Evolutionary conservation across 2,797 vertebrate species (phyloP), one percentile per base, ranked within the genome.

Genomic region (Natrix natrix): DNA sequence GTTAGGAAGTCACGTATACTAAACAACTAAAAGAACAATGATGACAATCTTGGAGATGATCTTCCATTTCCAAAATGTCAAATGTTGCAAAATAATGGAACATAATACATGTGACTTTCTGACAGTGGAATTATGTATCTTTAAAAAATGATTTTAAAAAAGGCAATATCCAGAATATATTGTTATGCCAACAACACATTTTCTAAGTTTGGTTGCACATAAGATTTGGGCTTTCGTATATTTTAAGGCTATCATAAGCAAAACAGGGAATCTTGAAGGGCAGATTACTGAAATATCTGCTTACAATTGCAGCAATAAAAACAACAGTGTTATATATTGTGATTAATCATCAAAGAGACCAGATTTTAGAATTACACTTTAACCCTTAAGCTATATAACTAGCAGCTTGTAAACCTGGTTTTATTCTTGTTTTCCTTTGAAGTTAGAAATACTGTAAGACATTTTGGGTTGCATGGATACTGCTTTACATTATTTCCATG

Each of bases 361-460:
- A 90, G 94, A 88, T 55, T 90, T 43, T 26, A 93, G 92, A 94
- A 94, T 92, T 94, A 86, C 2, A 63, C 69, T 94, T 93, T 88
- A 59, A 92, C 87, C 69, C 52, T 57, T 86, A 6, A 43, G 61
- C 96, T 95, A 89, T 59, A 92, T 89, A 83, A 92, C 74, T 5
- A 88, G 1, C 48, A 94, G 14, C 43, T 37, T 61, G 94, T 86
- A 60, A 93, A 88, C 66, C n/a, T 59, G 92, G 74, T 57, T 95
- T 87, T 0, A 93, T 56, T 93, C 13, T 28, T 14, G 32, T 66
- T 59, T 87, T 66, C 69, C 93, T 91, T 92, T 92, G 90, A 94
- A 59, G 59, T 86, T 91, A 66, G 90, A 13, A 90, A 94, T 93
- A 95, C 8, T n/a, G 13, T 56, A 95, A 91, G 32, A 37, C 24